Evolutionary conservation across 2,797 vertebrate genomes (phyloP).

Genomic region (Amniataba percoides): DNA sequence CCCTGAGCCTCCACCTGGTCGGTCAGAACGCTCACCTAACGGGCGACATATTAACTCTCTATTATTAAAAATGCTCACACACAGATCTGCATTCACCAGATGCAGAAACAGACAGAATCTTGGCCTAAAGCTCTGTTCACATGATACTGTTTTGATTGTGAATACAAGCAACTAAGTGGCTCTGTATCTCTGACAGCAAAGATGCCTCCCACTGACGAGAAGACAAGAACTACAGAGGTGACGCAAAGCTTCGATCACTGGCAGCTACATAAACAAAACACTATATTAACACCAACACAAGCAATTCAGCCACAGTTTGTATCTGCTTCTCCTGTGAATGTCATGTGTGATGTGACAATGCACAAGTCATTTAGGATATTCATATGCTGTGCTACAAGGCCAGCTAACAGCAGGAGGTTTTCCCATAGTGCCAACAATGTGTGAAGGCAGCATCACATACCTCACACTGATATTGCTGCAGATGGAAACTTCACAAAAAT

Average conservation of each 20-base stretch:
- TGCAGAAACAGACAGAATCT: conserved; percentile 21
- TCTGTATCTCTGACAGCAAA: no score
- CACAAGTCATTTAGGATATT: background rate
- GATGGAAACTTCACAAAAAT: background rate
- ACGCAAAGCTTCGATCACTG: no score
- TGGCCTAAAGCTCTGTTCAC: no score
- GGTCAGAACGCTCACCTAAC: conserved; percentile 95
- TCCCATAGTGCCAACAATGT: background rate
- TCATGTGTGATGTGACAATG: no score
- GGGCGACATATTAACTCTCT: conserved; percentile 46
- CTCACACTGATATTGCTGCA: background rate
- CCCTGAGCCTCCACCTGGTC: conserved; percentile 99
- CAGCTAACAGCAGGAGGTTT: background rate
- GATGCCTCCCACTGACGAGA: no score
- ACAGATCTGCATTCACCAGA: background rate
- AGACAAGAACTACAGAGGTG: no score
- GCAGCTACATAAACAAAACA: no score
- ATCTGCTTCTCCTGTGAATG: no score
- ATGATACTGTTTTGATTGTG: no score
- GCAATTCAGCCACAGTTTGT: no score
- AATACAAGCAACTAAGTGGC: no score
- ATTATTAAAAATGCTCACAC: background rate
- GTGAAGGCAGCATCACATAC: background rate
- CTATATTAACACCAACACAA: no score
- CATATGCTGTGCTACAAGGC: background rate